Percentiles rank a stretch among this genome's conserved stretches.
Conservation (phyloP, 53 echinoderm and acorn worm genomes). For the Stichopus horrens region DNA sequence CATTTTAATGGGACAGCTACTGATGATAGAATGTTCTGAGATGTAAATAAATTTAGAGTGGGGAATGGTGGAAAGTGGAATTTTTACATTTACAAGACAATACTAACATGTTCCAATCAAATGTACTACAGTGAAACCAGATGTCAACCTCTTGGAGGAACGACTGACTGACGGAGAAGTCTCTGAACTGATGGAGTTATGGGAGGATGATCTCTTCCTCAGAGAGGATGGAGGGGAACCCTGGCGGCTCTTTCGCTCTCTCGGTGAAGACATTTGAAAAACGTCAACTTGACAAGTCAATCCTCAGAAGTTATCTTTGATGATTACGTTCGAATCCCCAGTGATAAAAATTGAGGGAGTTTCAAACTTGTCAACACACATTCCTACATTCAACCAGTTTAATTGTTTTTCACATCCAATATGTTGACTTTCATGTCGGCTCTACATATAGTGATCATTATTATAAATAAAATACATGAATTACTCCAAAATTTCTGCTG, state of each 20-base stretch:
- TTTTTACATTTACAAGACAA: neutral
- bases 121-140: conserved; percentile 25
- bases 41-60: neutral
- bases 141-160: conserved; percentile 13
- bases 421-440: too few relatives aligned
- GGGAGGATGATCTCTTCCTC: conserved; percentile 26
- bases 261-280: conserved; percentile 2
- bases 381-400: too few relatives aligned
- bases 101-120: conserved; percentile 31
- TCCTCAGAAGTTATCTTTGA: too few relatives aligned
- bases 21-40: too few relatives aligned
- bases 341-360: too few relatives aligned
- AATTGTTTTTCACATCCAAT: too few relatives aligned
- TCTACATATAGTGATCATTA: too few relatives aligned
- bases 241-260: conserved; percentile 2
- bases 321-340: too few relatives aligned
- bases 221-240: neutral
- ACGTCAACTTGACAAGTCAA: neutral
- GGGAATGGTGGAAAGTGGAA: neutral
- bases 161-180: conserved; percentile 1
- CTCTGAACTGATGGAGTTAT: neutral
- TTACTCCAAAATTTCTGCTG: too few relatives aligned
- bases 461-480: too few relatives aligned
- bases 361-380: too few relatives aligned
- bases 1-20: too few relatives aligned